Evolutionary conservation across 2,888 invertebrate species (phyloP).

Genomic region (Polydrusus tereticollis): DNA sequence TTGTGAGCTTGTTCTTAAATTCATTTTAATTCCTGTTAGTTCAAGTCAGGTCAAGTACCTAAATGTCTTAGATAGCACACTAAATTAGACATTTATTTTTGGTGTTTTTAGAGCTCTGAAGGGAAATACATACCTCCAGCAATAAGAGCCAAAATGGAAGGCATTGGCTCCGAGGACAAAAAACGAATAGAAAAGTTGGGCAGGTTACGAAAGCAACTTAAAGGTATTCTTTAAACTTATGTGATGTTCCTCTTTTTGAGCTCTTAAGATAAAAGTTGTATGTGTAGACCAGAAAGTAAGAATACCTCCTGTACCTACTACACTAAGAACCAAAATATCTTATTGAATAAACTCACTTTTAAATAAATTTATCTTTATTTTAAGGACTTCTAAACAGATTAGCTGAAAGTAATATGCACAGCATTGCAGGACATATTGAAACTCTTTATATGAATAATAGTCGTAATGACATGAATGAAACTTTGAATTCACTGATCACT

Average conservation of each 20-base stretch:
- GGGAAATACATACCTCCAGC: conserved; percentile 87
- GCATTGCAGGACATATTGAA: conserved; percentile 84
- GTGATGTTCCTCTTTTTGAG: too few species aligned
- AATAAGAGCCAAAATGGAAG: conserved; percentile 72
- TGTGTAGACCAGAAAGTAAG: too few species aligned
- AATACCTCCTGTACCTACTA: too few species aligned
- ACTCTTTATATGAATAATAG: conserved; percentile 83
- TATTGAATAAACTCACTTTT: background rate
- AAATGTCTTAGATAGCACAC: too few species aligned
- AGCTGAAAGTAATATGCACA: conserved; percentile 89
- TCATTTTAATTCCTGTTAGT: background rate
- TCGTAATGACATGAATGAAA: conserved; percentile 85
- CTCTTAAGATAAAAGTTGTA: too few species aligned
- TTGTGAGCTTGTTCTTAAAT: background rate
- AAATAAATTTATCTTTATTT: conserved; percentile 33
- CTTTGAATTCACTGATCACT: conserved; percentile 77
- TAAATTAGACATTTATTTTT: too few species aligned
- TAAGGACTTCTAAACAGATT: conserved; percentile 84
- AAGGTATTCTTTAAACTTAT: conserved; percentile 78
- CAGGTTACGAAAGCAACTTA: conserved; percentile 83
- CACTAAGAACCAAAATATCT: too few species aligned
- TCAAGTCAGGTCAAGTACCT: too few species aligned
- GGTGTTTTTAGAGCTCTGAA: conserved; percentile 22
- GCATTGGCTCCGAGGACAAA: conserved; percentile 60
- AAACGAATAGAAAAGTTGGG: conserved; percentile 73